Evolutionary conservation across 1,140 invertebrate genomes (phyloP).

Genomic region (Bradynema listronoti): DNA sequence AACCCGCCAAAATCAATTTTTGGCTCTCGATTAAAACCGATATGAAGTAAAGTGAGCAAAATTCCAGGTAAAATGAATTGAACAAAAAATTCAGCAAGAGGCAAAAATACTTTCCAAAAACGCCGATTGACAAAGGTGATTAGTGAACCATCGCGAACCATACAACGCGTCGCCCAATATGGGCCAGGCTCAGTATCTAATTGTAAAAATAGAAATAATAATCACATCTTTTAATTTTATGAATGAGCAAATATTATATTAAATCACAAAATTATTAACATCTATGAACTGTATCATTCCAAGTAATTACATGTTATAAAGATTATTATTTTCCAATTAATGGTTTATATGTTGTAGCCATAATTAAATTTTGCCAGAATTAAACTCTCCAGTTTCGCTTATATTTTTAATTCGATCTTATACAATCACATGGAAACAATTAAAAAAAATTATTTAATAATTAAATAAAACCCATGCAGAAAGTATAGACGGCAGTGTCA

Average conservation of each 20-base stretch:
- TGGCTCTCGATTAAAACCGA: slow-evolving; percentile 54
- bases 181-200: slow-evolving; percentile 54
- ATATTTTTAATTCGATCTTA: too few species aligned
- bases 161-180: slow-evolving; percentile 49
- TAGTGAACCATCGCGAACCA: slow-evolving; percentile 48
- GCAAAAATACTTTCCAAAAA: slow-evolving; percentile 54
- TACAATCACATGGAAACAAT: too few species aligned
- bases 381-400: too few species aligned
- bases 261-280: too few species aligned
- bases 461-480: slow-evolving; percentile 45
- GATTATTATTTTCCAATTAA: too few species aligned
- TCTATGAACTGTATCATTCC: too few species aligned
- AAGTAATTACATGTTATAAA: too few species aligned
- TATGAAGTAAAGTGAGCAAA: slow-evolving; percentile 47
- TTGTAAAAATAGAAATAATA: not conserved
- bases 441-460: not conserved
- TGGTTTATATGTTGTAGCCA: too few species aligned
- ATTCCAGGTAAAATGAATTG: slow-evolving; percentile 54
- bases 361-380: too few species aligned
- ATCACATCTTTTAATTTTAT: slow-evolving; percentile 13
- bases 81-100: slow-evolving; percentile 53
- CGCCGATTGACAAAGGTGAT: slow-evolving; percentile 47
- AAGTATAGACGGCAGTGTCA: slow-evolving; percentile 49
- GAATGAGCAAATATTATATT: not conserved
- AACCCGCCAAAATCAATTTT: slow-evolving; percentile 48